A percentile compares a stretch with the other conserved stretches of the same genome.
These are phyloP conservation scores for Gadopsis marmoratus DNA, from an alignment of 2,797 vertebrate species.

Conservation along the genomic window DNA sequence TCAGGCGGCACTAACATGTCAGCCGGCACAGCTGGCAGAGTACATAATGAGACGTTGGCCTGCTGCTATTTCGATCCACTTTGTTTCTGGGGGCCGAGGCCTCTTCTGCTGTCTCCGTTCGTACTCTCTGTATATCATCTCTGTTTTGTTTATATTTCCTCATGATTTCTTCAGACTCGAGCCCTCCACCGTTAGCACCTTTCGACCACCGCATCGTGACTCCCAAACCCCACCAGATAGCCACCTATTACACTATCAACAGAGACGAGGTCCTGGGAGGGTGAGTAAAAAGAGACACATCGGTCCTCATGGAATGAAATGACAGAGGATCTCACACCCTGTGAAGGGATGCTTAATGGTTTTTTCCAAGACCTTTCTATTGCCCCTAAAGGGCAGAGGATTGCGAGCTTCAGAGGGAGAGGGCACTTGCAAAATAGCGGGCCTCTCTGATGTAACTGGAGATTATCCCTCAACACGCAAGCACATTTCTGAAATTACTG, in stretches of 20 bases:
- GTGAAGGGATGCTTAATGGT: conserved; percentile 32
- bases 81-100: conserved; percentile 59
- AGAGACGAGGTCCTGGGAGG: conserved; percentile 92
- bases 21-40: conserved; percentile 56
- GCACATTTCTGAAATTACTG: conserved; percentile 65
- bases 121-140: not conserved
- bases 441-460: conserved; percentile 62
- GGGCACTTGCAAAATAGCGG: conserved; percentile 40
- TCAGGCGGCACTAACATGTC: conserved; percentile 52
- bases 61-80: conserved; percentile 70
- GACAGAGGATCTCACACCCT: conserved; percentile 45
- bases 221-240: conserved; percentile 89
- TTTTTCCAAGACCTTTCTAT: conserved; percentile 49
- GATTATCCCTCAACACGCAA: conserved; percentile 70
- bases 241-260: conserved; percentile 90
- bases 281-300: conserved; percentile 82
- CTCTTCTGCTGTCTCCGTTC: conserved; percentile 16
- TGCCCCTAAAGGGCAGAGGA: conserved; percentile 52
- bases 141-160: conserved; percentile 12
- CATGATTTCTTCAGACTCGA: conserved; percentile 80
- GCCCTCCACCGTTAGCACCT: conserved; percentile 88
- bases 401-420: conserved; percentile 22
- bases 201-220: conserved; percentile 95
- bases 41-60: conserved; percentile 60
- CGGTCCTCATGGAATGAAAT: conserved; percentile 45